These are phyloP conservation scores for Geopemphigus sp. DNA, from an alignment of 1,140 invertebrate genomes.

Conservation along the genomic window DNA sequence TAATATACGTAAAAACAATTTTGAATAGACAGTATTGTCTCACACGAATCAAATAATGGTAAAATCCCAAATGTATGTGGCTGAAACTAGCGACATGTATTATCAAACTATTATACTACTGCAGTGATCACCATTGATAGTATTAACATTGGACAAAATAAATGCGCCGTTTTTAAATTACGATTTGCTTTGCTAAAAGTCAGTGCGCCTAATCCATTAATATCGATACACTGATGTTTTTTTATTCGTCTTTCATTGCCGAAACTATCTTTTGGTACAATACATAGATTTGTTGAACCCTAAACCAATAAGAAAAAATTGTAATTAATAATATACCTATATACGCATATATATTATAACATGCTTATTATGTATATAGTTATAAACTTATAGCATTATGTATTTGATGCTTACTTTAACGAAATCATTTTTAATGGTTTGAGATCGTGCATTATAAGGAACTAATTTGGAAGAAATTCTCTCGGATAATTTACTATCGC, in stretches of 20 bases:
- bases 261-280: slow-evolving; percentile 38
- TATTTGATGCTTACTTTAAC: slow-evolving; percentile 11
- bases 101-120: too few species aligned
- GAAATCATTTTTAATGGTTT: neutral
- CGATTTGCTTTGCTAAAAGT: neutral
- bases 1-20: too few species aligned
- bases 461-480: slow-evolving; percentile 21
- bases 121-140: neutral
- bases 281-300: slow-evolving; percentile 33
- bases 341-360: neutral
- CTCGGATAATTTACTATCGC: neutral
- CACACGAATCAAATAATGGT: too few species aligned
- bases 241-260: slow-evolving; percentile 30
- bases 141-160: neutral
- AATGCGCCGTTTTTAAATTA: neutral
- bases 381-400: neutral
- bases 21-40: too few species aligned
- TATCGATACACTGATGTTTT: slow-evolving; percentile 36
- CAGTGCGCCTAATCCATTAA: neutral
- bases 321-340: neutral
- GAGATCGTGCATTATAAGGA: slow-evolving; percentile 41
- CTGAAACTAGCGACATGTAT: too few species aligned
- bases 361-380: too few species aligned
- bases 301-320: slow-evolving; percentile 12
- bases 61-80: too few species aligned